Conservation (phyloP, 2,113 vertebrate genomes). For the Addax nasomaculatus region DNA sequence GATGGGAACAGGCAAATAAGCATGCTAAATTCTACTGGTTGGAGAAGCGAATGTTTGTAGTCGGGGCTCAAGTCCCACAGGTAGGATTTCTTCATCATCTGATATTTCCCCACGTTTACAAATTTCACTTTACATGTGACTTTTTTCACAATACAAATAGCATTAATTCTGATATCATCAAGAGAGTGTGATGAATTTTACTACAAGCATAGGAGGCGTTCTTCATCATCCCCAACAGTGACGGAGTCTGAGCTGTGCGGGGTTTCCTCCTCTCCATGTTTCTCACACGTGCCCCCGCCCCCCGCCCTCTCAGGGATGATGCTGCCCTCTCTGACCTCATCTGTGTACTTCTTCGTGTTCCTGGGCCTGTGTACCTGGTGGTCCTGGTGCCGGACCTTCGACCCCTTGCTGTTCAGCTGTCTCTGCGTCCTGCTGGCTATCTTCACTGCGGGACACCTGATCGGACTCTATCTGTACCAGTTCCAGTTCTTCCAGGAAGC, state of each 20-base stretch:
- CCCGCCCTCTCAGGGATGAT: constrained; percentile 87
- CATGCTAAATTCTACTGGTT: neutral
- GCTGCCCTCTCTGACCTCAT: constrained; percentile 95
- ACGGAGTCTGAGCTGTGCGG: neutral
- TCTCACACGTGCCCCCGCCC: neutral
- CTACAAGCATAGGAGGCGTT: neutral
- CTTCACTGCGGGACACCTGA: constrained; percentile 95
- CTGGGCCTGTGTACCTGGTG: constrained; percentile 98
- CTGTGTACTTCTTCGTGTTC: constrained; percentile 97
- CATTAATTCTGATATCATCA: neutral
- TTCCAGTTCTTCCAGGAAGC: constrained; percentile 97
- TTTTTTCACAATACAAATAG: neutral
- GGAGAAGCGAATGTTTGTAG: neutral
- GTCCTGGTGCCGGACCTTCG: constrained; percentile 93
- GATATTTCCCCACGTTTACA: neutral
- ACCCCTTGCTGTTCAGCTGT: constrained; percentile 97
- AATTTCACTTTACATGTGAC: neutral
- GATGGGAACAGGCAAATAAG: neutral
- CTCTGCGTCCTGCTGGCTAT: constrained; percentile 98
- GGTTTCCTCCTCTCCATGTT: neutral
- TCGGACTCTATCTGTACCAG: constrained; percentile 97
- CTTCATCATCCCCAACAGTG: neutral
- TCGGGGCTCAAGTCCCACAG: rapidly evolving
- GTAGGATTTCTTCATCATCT: neutral
- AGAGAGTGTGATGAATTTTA: neutral